A percentile compares a stretch with the other conserved stretches of the same genome.
Evolutionary conservation across 2,113 vertebrate species (phyloP).

Genomic region (Cyprinus carpio): DNA sequence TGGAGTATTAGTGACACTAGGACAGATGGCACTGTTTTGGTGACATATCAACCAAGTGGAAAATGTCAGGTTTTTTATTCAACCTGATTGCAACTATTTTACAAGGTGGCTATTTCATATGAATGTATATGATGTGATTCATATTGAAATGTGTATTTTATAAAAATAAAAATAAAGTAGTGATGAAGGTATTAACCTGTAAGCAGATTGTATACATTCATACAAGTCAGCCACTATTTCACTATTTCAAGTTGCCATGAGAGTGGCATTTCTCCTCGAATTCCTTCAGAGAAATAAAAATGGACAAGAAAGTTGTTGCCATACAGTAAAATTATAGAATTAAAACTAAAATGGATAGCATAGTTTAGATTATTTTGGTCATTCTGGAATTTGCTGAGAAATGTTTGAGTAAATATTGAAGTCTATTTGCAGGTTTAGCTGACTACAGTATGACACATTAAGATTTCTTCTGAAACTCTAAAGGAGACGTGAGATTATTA

Average conservation of each 20-base stretch:
- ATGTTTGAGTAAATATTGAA: background rate
- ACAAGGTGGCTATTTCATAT: background rate
- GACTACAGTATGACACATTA: background rate
- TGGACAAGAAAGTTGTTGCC: background rate
- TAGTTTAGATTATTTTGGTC: background rate
- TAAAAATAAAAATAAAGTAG: background rate
- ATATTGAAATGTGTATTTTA: no score
- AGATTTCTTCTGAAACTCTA: background rate
- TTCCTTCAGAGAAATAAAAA: background rate
- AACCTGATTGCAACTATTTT: background rate
- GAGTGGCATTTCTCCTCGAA: background rate
- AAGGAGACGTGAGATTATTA: background rate
- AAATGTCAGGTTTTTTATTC: background rate
- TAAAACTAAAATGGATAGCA: background rate
- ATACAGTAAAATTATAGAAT: background rate
- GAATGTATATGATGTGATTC: background rate
- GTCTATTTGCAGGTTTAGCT: background rate
- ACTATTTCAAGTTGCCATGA: background rate
- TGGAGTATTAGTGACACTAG: background rate
- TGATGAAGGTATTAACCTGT: background rate
- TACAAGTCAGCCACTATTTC: background rate
- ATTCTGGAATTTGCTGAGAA: background rate
- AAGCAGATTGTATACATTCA: background rate
- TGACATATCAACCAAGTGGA: background rate
- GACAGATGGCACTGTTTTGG: slow-evolving; percentile 20